Base-by-base conservation (phyloP, 2,113 vertebrate species). In the Pedionomus torquatus region DNA sequence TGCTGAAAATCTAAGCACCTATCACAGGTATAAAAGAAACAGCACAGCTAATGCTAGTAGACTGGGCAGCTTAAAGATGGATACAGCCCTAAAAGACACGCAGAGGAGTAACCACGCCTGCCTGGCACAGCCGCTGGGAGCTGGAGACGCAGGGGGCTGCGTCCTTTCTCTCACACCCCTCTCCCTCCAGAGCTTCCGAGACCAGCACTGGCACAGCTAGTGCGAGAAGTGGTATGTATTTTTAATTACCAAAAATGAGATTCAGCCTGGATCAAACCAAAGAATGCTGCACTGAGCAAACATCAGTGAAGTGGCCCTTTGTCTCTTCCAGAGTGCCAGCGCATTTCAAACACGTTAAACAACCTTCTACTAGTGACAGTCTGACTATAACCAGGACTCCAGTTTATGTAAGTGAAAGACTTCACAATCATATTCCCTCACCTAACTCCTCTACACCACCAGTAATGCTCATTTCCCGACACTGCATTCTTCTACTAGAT, bases 211-310 rank as follows among this genome's bases (percentile, higher is more conserved):
- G 52, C 52, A 55, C 10, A 64, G 81, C 41, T 7, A 30, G 4
- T 26, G 39, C 4, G 2, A 64, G 77, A 71, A 52, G 48, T 28
- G 30, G 66, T 21, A 61, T 33, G 21, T 49, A 78, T 55, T 69
- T 68, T 43, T 82, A 76, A 83, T 90, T 76, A 64, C 14, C 76
- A 68, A 69, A 68, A 82, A 54, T 41, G 25, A 90, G 69, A 92
- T 81, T 58, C 12, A 43, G 60, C 46, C 86, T 90, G 81, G 71
- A 95, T 82, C 64, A 83, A 86, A 88, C 76, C 60, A 87, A 37
- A 92, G 66, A n/a, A 76, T 11, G 63, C 70, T 72, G 88, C 57
- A 48, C 51, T 79, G 54, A 89, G 44, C 52, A 95, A 77, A 89
- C 46, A 51, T 77, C 92, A 81, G 60, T 66, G 58, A 92, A 80